Evolutionary conservation across 1,140 invertebrate species (phyloP).

Genomic region (Drosophila arawakana): DNA sequence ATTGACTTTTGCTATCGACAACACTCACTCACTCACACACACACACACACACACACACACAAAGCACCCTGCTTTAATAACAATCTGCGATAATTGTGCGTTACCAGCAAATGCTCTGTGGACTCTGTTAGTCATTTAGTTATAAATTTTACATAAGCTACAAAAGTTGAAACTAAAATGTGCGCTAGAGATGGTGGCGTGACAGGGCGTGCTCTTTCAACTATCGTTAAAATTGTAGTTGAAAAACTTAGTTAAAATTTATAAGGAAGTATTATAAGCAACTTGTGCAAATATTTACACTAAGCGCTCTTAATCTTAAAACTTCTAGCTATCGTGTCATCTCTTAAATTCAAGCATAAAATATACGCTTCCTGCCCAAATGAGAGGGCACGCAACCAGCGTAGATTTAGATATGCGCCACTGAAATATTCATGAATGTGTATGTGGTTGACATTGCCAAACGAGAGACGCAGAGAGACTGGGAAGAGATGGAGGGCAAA

Average conservation of each 20-base stretch:
- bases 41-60: slow-evolving; percentile 1
- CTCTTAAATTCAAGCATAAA: slow-evolving; percentile 25
- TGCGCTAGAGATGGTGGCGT: slow-evolving; percentile 32
- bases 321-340: slow-evolving; percentile 11
- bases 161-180: slow-evolving; percentile 37
- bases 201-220: background rate
- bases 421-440: slow-evolving; percentile 49
- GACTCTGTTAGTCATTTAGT: slow-evolving; percentile 47
- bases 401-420: slow-evolving; percentile 39
- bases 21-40: background rate
- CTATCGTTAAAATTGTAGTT: slow-evolving; percentile 1
- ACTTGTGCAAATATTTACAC: background rate
- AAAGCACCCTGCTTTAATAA: slow-evolving; percentile 11
- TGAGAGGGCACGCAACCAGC: slow-evolving; percentile 10
- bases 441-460: slow-evolving; percentile 29
- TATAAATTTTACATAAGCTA: slow-evolving; percentile 51
- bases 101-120: slow-evolving; percentile 28
- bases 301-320: background rate
- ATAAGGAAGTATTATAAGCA: background rate
- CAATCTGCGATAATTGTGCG: slow-evolving; percentile 43
- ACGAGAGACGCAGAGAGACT: background rate
- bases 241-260: background rate
- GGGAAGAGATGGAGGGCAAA: background rate
- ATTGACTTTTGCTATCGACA: slow-evolving; percentile 23
- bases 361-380: slow-evolving; percentile 29